A percentile compares a stretch with the other conserved stretches of the same genome.
phyloP scores from a whole-genome alignment of 92 coral and sea anemone species.

The Blastomussa wellsi region DNA sequence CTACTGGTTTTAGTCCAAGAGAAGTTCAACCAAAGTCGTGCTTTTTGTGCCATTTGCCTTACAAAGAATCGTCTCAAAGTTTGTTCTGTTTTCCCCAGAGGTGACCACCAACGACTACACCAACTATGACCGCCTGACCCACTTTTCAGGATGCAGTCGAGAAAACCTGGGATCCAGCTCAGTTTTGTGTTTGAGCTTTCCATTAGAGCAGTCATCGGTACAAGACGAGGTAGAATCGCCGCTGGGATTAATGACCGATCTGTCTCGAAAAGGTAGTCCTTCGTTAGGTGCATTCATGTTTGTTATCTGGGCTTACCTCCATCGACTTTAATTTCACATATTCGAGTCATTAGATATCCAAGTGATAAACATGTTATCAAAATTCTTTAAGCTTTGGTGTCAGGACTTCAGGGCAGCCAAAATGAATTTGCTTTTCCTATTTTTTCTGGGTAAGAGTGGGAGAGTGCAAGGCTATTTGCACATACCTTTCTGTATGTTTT shows the following conservation, averaged over 20 bases:
- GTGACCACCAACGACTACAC: conserved; percentile 27
- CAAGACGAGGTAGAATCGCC: conserved; percentile 39
- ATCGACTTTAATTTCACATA: too few species aligned
- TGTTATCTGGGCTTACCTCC: too few species aligned
- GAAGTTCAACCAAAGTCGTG: not conserved
- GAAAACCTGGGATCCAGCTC: conserved; percentile 75
- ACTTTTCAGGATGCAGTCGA: conserved; percentile 62
- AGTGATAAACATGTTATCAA: not conserved
- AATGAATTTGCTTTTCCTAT: too few species aligned
- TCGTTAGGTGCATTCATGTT: too few species aligned
- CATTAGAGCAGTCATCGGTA: not conserved
- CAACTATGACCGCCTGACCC: conserved; percentile 55
- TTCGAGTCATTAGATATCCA: not conserved
- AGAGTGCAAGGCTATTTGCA: too few species aligned
- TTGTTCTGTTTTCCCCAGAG: conserved; percentile 7
- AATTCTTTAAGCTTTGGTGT: not conserved
- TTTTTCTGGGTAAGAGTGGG: too few species aligned
- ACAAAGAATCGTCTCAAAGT: not conserved
- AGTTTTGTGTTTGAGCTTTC: conserved; percentile 57
- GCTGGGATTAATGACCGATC: conserved; percentile 58
- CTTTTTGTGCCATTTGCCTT: not conserved
- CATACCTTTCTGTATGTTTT: too few species aligned
- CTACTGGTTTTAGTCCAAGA: too few species aligned
- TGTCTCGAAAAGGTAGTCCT: conserved; percentile 54
- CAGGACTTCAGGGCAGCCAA: too few species aligned